Percentiles rank a stretch among this genome's conserved stretches.
Conservation (phyloP, 2,113 vertebrate species). For the Chionodraco myersi region DNA sequence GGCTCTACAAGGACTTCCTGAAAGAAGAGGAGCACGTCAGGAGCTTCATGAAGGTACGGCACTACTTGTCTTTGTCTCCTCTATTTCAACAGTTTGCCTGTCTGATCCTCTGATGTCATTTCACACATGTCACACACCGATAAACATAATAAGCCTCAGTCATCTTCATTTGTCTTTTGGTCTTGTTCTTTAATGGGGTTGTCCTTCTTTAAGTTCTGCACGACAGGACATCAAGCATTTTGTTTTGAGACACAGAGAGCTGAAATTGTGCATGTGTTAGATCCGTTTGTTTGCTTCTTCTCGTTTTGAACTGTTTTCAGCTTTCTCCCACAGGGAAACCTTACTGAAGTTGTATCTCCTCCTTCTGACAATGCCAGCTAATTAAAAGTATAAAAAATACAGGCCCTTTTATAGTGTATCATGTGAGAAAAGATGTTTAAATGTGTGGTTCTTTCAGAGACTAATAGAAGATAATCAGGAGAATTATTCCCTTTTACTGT, state of each 20-base stretch:
- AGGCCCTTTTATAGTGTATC: not conserved
- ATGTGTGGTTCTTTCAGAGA: not conserved
- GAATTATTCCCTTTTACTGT: not conserved
- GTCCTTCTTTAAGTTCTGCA: conserved; percentile 20
- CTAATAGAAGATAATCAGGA: not conserved
- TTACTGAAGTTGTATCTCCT: conserved; percentile 29
- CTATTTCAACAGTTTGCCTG: not conserved
- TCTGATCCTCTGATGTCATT: conserved; percentile 23
- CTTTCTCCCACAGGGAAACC: conserved; percentile 3
- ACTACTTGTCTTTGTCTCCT: not conserved
- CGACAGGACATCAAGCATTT: conserved; percentile 27
- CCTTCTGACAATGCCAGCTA: conserved; percentile 13
- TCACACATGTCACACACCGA: not conserved
- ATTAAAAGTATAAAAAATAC: not conserved
- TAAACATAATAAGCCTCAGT: conserved; percentile 18
- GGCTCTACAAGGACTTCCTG: conserved; percentile 96
- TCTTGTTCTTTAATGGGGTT: conserved; percentile 8
- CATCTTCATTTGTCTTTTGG: conserved; percentile 32
- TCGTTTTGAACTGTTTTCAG: not conserved
- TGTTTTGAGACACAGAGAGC: conserved; percentile 1
- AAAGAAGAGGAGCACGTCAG: conserved; percentile 96
- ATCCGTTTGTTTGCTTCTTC: not conserved
- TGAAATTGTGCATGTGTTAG: not conserved
- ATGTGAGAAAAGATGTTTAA: not conserved
- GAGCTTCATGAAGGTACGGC: conserved; percentile 93